A percentile compares a stretch with the other conserved stretches of the same genome.
Conservation (phyloP, 2,797 vertebrate species). For the Tokudaia tokunoshimensis region DNA sequence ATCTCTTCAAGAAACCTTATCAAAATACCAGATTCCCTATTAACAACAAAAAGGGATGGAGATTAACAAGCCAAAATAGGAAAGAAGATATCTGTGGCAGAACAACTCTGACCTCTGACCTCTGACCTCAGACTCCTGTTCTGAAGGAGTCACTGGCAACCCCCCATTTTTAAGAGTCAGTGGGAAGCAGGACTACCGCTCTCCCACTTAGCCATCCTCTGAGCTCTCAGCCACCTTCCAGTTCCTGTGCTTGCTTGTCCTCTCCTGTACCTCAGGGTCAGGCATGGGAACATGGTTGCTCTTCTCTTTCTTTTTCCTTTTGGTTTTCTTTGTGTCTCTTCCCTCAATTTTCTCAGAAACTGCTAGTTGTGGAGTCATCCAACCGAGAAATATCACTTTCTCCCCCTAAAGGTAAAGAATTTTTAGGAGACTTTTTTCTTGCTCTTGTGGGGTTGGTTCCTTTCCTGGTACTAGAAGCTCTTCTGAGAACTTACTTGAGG, state of each 20-base stretch:
- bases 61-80: slow-evolving; percentile 78
- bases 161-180: slow-evolving; percentile 39
- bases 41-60: slow-evolving; percentile 73
- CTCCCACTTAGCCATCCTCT: slow-evolving; percentile 88
- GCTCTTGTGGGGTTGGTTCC: slow-evolving; percentile 87
- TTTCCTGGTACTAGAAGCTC: slow-evolving; percentile 80
- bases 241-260: slow-evolving; percentile 92
- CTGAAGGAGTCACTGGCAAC: slow-evolving; percentile 52
- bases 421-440: slow-evolving; percentile 87
- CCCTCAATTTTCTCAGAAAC: slow-evolving; percentile 88
- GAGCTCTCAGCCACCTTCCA: slow-evolving; percentile 94
- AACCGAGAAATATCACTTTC: slow-evolving; percentile 88
- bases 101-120: slow-evolving; percentile 58
- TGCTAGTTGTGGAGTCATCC: slow-evolving; percentile 87
- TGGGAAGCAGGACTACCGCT: background rate
- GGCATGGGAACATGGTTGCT: slow-evolving; percentile 68
- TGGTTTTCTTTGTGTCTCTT: slow-evolving; percentile 85
- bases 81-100: slow-evolving; percentile 68
- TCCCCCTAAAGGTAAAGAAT: slow-evolving; percentile 87
- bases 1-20: slow-evolving; percentile 82
- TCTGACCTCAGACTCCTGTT: background rate
- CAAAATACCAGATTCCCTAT: slow-evolving; percentile 82
- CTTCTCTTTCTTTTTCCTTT: slow-evolving; percentile 84
- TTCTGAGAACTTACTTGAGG: slow-evolving; percentile 88
- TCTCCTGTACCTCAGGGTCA: slow-evolving; percentile 85